A percentile compares a stretch with the other conserved stretches of the same genome.
Conservation (phyloP, 1,140 invertebrate species). For the Varroa destructor region DNA sequence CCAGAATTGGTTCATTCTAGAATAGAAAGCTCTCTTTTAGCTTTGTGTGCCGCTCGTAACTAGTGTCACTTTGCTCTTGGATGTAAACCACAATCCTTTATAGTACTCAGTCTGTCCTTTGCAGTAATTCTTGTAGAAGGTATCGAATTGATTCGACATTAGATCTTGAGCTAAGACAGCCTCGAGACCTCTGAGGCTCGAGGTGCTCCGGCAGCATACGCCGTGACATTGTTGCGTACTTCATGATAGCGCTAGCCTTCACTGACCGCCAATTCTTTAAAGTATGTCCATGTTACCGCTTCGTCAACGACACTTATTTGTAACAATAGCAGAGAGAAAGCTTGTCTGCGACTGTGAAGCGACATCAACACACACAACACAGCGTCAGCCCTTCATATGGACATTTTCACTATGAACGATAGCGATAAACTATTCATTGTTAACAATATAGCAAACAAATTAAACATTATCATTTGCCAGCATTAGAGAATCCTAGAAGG, state of each 20-base stretch:
- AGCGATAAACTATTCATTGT: too few species aligned
- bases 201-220: background rate
- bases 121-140: background rate
- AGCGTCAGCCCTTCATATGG: too few species aligned
- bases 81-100: background rate
- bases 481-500: too few species aligned
- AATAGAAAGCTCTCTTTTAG: background rate
- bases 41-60: background rate
- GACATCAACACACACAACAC: too few species aligned
- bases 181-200: background rate
- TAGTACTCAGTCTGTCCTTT: background rate
- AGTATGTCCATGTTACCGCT: constrained; percentile 2
- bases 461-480: too few species aligned
- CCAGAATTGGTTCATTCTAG: background rate
- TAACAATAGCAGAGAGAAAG: too few species aligned
- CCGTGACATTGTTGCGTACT: constrained; percentile 1
- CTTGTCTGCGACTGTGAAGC: too few species aligned
- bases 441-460: too few species aligned
- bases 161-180: background rate
- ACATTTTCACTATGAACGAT: too few species aligned
- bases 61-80: background rate
- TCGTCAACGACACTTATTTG: too few species aligned
- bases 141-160: background rate
- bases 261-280: background rate
- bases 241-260: constrained; percentile 2